Percentiles rank a stretch among this genome's conserved stretches.
phyloP scores from a whole-genome alignment of 2,888 invertebrate genomes.

The Chrysopilus asiliformis region DNA sequence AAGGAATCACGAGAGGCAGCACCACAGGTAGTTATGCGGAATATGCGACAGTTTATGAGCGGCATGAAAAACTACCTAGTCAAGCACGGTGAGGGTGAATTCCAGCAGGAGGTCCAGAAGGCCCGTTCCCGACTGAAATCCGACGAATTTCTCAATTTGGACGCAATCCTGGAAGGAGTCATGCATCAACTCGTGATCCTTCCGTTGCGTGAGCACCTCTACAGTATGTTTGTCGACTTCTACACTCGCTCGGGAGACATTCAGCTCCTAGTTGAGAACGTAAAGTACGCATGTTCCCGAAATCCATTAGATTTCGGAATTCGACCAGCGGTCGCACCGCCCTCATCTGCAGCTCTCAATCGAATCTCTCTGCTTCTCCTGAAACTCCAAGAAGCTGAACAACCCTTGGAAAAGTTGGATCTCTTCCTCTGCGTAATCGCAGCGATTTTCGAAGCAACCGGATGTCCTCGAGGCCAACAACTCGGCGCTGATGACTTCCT shows the following conservation, averaged over 20 bases:
- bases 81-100: slow-evolving; percentile 87
- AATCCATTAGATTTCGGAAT: slow-evolving; percentile 33
- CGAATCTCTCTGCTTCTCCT: slow-evolving; percentile 65
- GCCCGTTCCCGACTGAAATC: slow-evolving; percentile 53
- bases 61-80: slow-evolving; percentile 97
- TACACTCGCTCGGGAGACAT: slow-evolving; percentile 65
- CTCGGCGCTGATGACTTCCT: slow-evolving; percentile 81
- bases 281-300: slow-evolving; percentile 33
- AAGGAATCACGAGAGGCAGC: slow-evolving; percentile 77
- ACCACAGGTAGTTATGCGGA: slow-evolving; percentile 78
- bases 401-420: slow-evolving; percentile 87
- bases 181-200: slow-evolving; percentile 83
- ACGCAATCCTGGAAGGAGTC: slow-evolving; percentile 87
- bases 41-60: slow-evolving; percentile 93
- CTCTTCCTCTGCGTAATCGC: slow-evolving; percentile 79
- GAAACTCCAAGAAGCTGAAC: slow-evolving; percentile 79
- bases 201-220: slow-evolving; percentile 72
- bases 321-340: slow-evolving; percentile 56
- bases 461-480: slow-evolving; percentile 32
- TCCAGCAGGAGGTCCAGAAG: slow-evolving; percentile 75
- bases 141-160: slow-evolving; percentile 88
- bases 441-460: slow-evolving; percentile 63
- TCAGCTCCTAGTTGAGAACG: slow-evolving; percentile 45
- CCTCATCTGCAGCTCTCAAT: slow-evolving; percentile 59
- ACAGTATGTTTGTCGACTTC: slow-evolving; percentile 75